Evolutionary conservation across 1,140 invertebrate species (phyloP).

Genomic region (Himalopsyche phryganea): DNA sequence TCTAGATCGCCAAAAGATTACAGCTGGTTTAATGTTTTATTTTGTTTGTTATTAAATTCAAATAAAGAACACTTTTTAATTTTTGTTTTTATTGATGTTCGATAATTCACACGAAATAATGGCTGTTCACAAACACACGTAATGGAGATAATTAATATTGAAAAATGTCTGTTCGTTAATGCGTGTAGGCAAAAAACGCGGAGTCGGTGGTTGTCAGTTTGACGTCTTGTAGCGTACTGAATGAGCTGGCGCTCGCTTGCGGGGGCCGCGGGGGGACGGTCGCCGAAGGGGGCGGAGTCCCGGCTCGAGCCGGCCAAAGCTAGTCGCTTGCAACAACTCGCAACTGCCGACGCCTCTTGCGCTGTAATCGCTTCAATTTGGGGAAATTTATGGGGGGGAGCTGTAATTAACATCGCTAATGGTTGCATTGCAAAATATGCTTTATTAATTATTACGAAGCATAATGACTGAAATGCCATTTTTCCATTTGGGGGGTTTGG

Average conservation of each 20-base stretch:
- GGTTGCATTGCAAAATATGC: no score
- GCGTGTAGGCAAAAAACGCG: neutral
- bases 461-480: no score
- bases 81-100: neutral
- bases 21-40: no score
- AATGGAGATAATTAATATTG: constrained; percentile 16
- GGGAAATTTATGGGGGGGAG: constrained; percentile 19
- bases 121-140: neutral
- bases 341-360: constrained; percentile 6
- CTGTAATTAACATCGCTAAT: constrained; percentile 11
- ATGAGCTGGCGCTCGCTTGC: constrained; percentile 39
- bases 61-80: no score
- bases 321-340: constrained; percentile 22
- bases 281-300: constrained; percentile 41
- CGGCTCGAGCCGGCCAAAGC: constrained; percentile 35
- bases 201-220: constrained; percentile 8
- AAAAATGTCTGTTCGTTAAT: constrained; percentile 10
- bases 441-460: no score
- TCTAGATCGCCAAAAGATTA: no score
- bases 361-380: constrained; percentile 27
- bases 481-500: no score
- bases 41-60: no score
- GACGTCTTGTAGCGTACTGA: constrained; percentile 32
- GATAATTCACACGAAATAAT: constrained; percentile 5
- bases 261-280: constrained; percentile 44